Base-by-base conservation (phyloP, 2,888 invertebrate genomes). In the Diarsia dahlii region DNA sequence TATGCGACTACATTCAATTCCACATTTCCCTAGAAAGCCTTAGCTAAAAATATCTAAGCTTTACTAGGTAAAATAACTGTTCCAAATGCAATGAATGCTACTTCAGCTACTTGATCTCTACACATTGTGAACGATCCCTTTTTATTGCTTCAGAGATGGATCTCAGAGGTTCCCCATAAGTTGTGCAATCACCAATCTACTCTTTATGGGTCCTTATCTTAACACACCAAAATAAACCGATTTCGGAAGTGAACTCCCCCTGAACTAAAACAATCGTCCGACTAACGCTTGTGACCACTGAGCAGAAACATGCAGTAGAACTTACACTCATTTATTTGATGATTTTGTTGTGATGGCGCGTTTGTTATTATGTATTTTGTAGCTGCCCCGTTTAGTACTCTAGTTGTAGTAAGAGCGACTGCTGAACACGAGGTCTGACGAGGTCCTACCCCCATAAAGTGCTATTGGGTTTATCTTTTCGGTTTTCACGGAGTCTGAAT, bases 171-270 rank as follows among this genome's bases (percentile, higher is more conserved):
- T 34, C 34, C n/a, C 45, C 23, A 13, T 23, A 15, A 5, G 8
- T n/a, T 45, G 20, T 63, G 50, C 52, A 45, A 70, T 70, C 10
- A 46, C 20, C 46, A 52, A 64, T 50, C 54, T 66, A 56, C 60
- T 62, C 15, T 39, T 67, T 46, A 48, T 70, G 52, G 74, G 64
- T 46, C 56, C 52, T 50, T 71, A 75, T 67, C 65, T 52, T 46
- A 78, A 34, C 81, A 56, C n/a, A 76, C 66, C 10, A 73, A 84
- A 81, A 81, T 85, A 83, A 78, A 83, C 73, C 64, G 73, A 75
- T 76, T 76, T 74, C 63, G 79, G 60, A 72, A 76, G 74, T 54
- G 60, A 80, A 72, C 76, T 80, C 84, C 77, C 74, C 63, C 50
- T 50, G 45, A 39, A 67, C 50, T 54, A 34, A 78, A 67, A 78